phyloP scores from a whole-genome alignment of 1,140 invertebrate species.

The Caenorhabditis inopinata region DNA sequence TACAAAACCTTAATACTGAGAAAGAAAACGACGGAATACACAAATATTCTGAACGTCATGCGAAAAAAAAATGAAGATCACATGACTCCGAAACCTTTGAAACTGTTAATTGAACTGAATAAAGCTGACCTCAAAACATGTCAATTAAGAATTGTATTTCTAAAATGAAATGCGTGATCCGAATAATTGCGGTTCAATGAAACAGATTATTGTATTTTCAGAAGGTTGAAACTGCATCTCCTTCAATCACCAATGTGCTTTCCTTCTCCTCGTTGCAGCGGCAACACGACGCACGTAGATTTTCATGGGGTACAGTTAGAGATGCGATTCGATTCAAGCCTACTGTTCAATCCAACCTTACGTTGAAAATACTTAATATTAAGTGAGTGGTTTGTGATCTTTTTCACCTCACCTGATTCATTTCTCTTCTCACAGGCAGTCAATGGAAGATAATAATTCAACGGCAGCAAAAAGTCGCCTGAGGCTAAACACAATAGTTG shows the following conservation, averaged over 20 bases:
- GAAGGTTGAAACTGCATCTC: constrained; percentile 34
- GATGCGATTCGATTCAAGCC: constrained; percentile 42
- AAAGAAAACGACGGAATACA: no score
- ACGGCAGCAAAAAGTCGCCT: constrained; percentile 2
- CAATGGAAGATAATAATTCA: background rate
- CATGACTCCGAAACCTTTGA: no score
- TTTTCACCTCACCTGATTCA: background rate
- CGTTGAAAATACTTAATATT: constrained; percentile 38
- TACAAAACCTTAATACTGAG: no score
- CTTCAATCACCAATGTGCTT: constrained; percentile 30
- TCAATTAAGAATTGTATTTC: no score
- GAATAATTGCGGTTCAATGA: no score
- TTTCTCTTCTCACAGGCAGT: background rate
- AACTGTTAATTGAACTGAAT: no score
- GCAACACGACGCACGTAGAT: constrained; percentile 35
- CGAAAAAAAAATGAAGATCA: no score
- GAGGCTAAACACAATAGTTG: constrained; percentile 27
- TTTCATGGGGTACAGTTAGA: constrained; percentile 44
- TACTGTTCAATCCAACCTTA: background rate
- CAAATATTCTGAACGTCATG: no score
- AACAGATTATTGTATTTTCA: no score
- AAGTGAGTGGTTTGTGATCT: constrained; percentile 36
- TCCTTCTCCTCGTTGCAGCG: constrained; percentile 29
- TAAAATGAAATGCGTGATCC: no score
- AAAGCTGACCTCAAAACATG: no score